Evolutionary conservation across 2,797 vertebrate genomes (phyloP).

Genomic region (Cynopterus sphinx): DNA sequence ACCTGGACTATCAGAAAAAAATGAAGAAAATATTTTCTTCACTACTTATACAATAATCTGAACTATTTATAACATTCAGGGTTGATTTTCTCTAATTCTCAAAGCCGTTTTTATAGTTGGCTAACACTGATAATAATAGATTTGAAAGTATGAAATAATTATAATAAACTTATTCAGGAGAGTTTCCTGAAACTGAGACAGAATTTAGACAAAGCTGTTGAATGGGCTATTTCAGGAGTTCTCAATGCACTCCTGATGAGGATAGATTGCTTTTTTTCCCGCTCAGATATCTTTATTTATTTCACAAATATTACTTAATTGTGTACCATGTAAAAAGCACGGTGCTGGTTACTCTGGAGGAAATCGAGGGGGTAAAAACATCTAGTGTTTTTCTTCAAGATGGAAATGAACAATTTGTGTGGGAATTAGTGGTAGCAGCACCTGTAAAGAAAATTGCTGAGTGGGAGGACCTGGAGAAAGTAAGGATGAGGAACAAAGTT

Average conservation of each 20-base stretch:
- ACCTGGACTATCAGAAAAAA: conserved; percentile 35
- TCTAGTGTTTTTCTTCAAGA: neutral
- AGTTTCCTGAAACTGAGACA: conserved; percentile 37
- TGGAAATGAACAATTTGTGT: neutral
- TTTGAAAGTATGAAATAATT: neutral
- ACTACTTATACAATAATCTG: conserved; percentile 29
- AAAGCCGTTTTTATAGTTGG: neutral
- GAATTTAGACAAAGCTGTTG: neutral
- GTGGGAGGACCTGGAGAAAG: neutral
- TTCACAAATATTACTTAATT: neutral
- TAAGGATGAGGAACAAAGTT: neutral
- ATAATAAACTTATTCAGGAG: conserved; percentile 2
- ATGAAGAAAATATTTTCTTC: conserved; percentile 14
- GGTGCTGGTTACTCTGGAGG: neutral
- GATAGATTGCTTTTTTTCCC: neutral
- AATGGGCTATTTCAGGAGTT: neutral
- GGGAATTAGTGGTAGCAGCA: neutral
- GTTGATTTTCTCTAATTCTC: neutral
- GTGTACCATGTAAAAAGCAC: neutral
- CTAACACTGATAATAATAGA: neutral
- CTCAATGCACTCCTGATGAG: neutral
- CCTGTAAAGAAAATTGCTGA: neutral
- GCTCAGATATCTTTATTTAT: neutral
- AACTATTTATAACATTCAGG: conserved; percentile 25
- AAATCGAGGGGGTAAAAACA: neutral